Conservation (phyloP, 2,888 invertebrate genomes). For the Papilio protenor region DNA sequence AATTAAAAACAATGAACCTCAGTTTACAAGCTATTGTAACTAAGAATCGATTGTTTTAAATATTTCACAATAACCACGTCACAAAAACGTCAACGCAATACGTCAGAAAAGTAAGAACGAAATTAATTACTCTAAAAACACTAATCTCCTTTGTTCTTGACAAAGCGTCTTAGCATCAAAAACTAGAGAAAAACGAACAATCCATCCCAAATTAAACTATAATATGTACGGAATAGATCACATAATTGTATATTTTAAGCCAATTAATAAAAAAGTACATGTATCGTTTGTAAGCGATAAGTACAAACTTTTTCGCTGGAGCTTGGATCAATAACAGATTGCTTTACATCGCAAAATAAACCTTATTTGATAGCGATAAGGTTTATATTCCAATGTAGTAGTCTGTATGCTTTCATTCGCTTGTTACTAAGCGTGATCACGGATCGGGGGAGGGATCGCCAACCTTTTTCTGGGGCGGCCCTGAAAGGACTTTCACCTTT, state of each 20-base stretch:
- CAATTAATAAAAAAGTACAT: slow-evolving; percentile 73
- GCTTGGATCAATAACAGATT: slow-evolving; percentile 77
- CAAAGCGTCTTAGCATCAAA: slow-evolving; percentile 35
- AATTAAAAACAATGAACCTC: not conserved
- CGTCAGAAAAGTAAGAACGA: slow-evolving; percentile 34
- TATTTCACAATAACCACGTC: slow-evolving; percentile 6
- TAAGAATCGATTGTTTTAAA: slow-evolving; percentile 24
- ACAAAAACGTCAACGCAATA: slow-evolving; percentile 18
- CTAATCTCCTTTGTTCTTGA: slow-evolving; percentile 38
- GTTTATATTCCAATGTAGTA: slow-evolving; percentile 49
- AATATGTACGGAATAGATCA: slow-evolving; percentile 39
- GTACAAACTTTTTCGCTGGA: slow-evolving; percentile 80
- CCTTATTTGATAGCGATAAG: slow-evolving; percentile 47
- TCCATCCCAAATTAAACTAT: slow-evolving; percentile 22
- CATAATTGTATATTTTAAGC: slow-evolving; percentile 52
- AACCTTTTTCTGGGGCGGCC: slow-evolving; percentile 78
- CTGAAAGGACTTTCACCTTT: slow-evolving; percentile 72
- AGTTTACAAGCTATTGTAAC: slow-evolving; percentile 4
- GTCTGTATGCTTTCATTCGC: slow-evolving; percentile 67
- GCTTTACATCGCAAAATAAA: slow-evolving; percentile 44
- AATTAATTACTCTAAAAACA: slow-evolving; percentile 44
- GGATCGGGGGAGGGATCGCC: slow-evolving; percentile 65
- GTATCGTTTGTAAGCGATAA: slow-evolving; percentile 74
- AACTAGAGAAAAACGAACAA: slow-evolving; percentile 24
- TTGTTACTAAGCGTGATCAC: slow-evolving; percentile 76